Percentiles rank a stretch among this genome's conserved stretches.
These are phyloP conservation scores for Watersipora subatra DNA, from an alignment of 1,140 invertebrate species.

Conservation along the genomic window DNA sequence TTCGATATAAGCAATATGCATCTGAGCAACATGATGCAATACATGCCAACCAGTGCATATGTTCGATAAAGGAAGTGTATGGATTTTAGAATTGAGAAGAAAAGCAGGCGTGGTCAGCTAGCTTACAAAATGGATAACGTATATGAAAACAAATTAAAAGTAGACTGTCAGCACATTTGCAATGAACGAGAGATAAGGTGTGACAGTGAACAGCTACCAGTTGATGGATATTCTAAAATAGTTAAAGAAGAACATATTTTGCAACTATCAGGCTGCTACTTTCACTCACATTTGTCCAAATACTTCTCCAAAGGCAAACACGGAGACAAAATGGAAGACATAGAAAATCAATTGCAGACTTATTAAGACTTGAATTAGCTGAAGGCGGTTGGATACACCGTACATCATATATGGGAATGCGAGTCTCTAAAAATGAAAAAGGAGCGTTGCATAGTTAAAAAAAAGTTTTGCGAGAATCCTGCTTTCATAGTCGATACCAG, in stretches of 20 bases:
- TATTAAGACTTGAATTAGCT: neutral
- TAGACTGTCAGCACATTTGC: neutral
- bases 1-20: conserved; percentile 13
- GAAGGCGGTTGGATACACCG: neutral
- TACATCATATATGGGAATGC: neutral
- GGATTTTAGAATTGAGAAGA: neutral
- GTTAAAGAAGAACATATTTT: neutral
- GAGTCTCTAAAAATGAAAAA: conserved; percentile 1
- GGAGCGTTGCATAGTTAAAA: neutral
- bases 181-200: neutral
- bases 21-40: conserved; percentile 9
- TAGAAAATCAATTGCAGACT: neutral
- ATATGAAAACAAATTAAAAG: neutral
- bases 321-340: neutral
- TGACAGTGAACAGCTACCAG: neutral
- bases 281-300: conserved; percentile 9
- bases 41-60: conserved; percentile 12
- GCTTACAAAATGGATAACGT: neutral
- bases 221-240: conserved; percentile 8
- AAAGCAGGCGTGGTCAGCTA: no score
- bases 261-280: conserved; percentile 14
- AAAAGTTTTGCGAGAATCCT: neutral
- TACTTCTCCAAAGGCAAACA: neutral
- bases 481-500: conserved; percentile 5
- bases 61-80: conserved; percentile 1